phyloP scores from a whole-genome alignment of 2,888 invertebrate genomes.

The Acronicta alni region DNA sequence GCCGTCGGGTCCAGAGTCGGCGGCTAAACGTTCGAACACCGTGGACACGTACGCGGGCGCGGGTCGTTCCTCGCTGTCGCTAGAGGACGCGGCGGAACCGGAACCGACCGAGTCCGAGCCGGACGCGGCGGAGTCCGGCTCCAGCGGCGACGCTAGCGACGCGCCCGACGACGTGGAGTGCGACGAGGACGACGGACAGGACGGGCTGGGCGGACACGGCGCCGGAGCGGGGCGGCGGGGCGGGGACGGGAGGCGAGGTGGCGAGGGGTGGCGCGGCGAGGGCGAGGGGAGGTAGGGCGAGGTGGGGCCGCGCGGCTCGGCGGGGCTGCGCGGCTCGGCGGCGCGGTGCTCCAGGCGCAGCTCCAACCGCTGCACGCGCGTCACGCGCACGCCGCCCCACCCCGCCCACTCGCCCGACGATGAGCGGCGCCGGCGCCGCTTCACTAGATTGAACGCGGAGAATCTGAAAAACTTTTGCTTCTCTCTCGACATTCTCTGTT shows the following conservation, averaged over 20 bases:
- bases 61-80: constrained; percentile 49
- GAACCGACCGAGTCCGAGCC: constrained; percentile 10
- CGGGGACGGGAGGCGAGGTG: constrained; percentile 13
- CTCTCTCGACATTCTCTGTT: constrained; percentile 94
- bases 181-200: constrained; percentile 36
- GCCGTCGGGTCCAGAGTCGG: constrained; percentile 73
- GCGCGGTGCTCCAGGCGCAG: constrained; percentile 70
- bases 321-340: constrained; percentile 40
- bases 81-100: constrained; percentile 35
- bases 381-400: constrained; percentile 81
- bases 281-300: constrained; percentile 40
- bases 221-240: constrained; percentile 55
- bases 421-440: constrained; percentile 78
- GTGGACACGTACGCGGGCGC: constrained; percentile 67
- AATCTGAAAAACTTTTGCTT: constrained; percentile 96
- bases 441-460: constrained; percentile 93
- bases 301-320: not conserved
- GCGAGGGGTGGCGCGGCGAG: constrained; percentile 29
- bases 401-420: constrained; percentile 80
- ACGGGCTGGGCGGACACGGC: constrained; percentile 34
- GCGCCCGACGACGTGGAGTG: constrained; percentile 39
- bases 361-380: constrained; percentile 79
- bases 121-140: constrained; percentile 23
- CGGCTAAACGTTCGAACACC: constrained; percentile 79
- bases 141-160: constrained; percentile 45